A percentile compares a stretch with the other conserved stretches of the same genome.
phyloP scores from a whole-genome alignment of 2,797 vertebrate species.

The Brachyalestes nurse region DNA sequence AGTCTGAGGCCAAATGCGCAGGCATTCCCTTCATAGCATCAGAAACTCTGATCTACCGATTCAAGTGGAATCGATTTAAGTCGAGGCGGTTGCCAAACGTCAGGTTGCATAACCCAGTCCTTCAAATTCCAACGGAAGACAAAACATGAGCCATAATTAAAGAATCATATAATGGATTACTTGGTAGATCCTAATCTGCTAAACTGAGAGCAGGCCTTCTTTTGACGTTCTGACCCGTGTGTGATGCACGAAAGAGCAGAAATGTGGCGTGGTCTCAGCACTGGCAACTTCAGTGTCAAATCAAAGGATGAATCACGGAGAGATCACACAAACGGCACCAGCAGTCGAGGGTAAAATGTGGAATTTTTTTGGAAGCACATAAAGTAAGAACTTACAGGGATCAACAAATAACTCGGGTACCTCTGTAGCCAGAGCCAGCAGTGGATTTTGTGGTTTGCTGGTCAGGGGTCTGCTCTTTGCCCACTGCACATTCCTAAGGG shows the following conservation, averaged over 20 bases:
- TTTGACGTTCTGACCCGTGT: slow-evolving; percentile 39
- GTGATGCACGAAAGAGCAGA: slow-evolving; percentile 64
- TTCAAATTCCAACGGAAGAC: not conserved
- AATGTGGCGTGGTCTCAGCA: slow-evolving; percentile 47
- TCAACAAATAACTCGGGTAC: slow-evolving; percentile 62
- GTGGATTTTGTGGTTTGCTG: slow-evolving; percentile 71
- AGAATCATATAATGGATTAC: slow-evolving; percentile 2
- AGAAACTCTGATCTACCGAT: slow-evolving; percentile 4
- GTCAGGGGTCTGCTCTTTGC: slow-evolving; percentile 62
- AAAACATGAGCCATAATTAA: slow-evolving; percentile 11
- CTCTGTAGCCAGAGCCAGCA: slow-evolving; percentile 60
- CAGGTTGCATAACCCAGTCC: not conserved
- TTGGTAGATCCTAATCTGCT: not conserved
- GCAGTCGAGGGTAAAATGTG: slow-evolving; percentile 28
- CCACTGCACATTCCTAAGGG: slow-evolving; percentile 72
- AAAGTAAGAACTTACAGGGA: slow-evolving; percentile 35
- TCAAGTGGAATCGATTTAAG: slow-evolving; percentile 4
- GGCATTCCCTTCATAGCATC: slow-evolving; percentile 12
- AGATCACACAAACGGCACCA: slow-evolving; percentile 53
- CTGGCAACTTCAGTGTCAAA: slow-evolving; percentile 60
- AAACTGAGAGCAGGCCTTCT: not conserved
- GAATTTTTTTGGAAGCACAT: slow-evolving; percentile 56
- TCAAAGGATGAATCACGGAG: slow-evolving; percentile 50
- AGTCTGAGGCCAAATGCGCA: not conserved
- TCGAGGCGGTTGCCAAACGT: slow-evolving; percentile 7